A percentile compares a stretch with the other conserved stretches of the same genome.
phyloP scores from a whole-genome alignment of 2,113 vertebrate species.

The Rhizomys pruinosus region DNA sequence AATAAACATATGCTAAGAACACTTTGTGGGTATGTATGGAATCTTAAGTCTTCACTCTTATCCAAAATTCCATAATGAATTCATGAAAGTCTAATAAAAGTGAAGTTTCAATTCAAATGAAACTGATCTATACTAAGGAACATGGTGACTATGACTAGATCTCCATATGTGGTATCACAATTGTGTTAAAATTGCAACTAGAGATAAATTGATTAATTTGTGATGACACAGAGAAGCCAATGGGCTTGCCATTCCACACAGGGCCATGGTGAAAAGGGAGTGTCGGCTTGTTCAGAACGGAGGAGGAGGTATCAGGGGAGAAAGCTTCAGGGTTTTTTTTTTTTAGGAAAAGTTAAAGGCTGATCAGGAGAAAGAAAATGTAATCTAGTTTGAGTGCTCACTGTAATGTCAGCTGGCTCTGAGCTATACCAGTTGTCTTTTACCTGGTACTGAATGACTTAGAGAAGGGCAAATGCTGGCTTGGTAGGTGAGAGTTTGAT shows the following conservation, averaged over 20 bases:
- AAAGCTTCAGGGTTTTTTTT: background rate
- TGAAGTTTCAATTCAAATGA: background rate
- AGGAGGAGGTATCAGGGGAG: background rate
- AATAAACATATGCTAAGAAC: background rate
- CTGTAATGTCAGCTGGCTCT: background rate
- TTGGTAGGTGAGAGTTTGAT: background rate
- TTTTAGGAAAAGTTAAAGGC: background rate
- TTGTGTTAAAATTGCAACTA: slow-evolving; percentile 15
- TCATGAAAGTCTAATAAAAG: background rate
- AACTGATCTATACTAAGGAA: background rate
- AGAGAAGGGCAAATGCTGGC: background rate
- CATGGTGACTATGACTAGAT: background rate
- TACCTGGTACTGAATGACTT: background rate
- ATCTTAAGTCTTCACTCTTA: background rate
- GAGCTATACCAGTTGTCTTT: background rate
- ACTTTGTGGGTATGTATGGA: background rate
- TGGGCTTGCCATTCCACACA: background rate
- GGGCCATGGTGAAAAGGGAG: background rate
- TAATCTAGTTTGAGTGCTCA: background rate
- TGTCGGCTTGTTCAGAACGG: background rate
- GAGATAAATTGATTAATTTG: background rate
- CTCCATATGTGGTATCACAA: background rate
- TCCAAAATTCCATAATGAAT: slow-evolving; percentile 32
- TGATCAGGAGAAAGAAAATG: no score
- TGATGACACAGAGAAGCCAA: background rate